Evolutionary conservation across 2,888 invertebrate genomes (phyloP).

Genomic region (Aspidapion aeneum): DNA sequence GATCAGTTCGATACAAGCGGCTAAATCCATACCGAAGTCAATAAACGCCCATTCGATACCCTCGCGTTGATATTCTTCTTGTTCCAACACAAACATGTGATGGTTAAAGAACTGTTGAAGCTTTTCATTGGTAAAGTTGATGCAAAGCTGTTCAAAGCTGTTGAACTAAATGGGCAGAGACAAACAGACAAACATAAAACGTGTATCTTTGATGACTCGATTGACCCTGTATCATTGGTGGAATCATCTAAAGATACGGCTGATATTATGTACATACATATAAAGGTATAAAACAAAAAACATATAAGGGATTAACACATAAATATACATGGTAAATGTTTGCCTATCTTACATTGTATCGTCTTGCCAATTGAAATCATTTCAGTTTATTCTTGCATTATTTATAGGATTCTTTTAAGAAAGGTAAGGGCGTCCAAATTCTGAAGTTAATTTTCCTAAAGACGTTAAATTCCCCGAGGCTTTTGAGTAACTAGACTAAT

Average conservation of each 20-base stretch:
- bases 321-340: not conserved
- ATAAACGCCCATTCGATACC: constrained; percentile 92
- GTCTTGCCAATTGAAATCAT: not conserved
- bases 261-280: constrained; percentile 22
- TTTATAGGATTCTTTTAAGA: too few species aligned
- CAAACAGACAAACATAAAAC: constrained; percentile 34
- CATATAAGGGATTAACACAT: not conserved
- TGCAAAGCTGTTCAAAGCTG: constrained; percentile 91
- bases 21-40: constrained; percentile 91
- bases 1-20: constrained; percentile 76
- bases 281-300: too few species aligned
- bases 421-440: too few species aligned
- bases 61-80: constrained; percentile 89
- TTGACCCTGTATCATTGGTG: constrained; percentile 34
- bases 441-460: not conserved
- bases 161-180: constrained; percentile 63
- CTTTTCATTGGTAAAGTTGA: constrained; percentile 93
- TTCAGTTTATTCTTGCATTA: not conserved
- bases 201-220: constrained; percentile 27
- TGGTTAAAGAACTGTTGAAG: constrained; percentile 94
- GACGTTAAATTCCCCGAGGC: not conserved
- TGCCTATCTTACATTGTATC: not conserved
- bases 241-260: constrained; percentile 27
- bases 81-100: constrained; percentile 92
- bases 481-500: too few species aligned